Base-by-base conservation (phyloP, 2,888 invertebrate species). In the Oscheius onirici region DNA sequence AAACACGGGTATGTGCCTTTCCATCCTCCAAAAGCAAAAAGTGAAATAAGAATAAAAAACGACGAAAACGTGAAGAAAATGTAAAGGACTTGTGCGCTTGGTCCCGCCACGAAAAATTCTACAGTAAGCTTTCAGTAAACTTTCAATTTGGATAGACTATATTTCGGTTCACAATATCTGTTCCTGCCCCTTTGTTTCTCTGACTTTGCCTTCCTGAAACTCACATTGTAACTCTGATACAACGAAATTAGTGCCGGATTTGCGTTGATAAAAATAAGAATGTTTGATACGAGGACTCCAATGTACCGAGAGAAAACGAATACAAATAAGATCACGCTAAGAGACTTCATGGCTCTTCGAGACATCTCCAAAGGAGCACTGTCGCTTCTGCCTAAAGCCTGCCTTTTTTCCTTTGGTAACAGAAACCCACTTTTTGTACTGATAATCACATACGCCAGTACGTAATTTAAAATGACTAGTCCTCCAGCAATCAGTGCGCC, bases 221-320 rank as follows among this genome's bases (percentile, higher is more conserved):
- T 55, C 13, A 71, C 71, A 66, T 66, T 66, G 40, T 71, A 71
- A 44, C 52, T 52, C 26, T 71, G 71, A 17, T 66, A 71, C 15
- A 71, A 40, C 13, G 71, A 51, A 0, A 71, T 57, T 6, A 66
- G 10, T 0, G 55, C 71, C 22, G 44, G 65, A 41, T 71, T 46
- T 10, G 58, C 58, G n/a, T 55, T 28, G 15, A 40, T 41, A 17
- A 71, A 54, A 13, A 41, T 54, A 13, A 71, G 57, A 13, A 65
- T 13, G 40, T 65, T 66, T 0, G 57, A 44, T 13, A 65, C 65
- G n/a, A 71, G 11, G 10, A 57, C 57, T 20, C 71, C 71, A 1
- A 71, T 22, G 34, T 66, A 71, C 20, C 71, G 65, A 24, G 71
- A 52, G 55, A 71, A 65, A 2, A 71, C 49, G 22, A 71, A 71